Percentiles rank a stretch among this genome's conserved stretches.
Evolutionary conservation across 2,888 invertebrate species (phyloP).

Genomic region (Apodemia zela): DNA sequence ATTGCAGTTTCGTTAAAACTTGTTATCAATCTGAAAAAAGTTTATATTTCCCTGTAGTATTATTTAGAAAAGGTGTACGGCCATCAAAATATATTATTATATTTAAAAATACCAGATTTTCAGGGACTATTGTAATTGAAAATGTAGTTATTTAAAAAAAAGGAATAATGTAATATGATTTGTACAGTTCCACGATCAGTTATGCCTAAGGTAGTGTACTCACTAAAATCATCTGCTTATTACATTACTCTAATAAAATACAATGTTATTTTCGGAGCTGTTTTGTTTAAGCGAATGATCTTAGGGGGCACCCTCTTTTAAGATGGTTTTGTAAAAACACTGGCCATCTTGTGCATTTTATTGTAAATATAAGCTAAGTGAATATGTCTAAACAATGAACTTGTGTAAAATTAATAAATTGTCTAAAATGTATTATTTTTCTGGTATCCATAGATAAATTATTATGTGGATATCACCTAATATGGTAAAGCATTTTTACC

Average conservation of each 20-base stretch:
- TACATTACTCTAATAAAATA: too few species aligned
- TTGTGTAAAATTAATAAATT: conserved; percentile 79
- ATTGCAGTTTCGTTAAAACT: too few species aligned
- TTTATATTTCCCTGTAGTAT: too few species aligned
- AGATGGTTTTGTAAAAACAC: conserved; percentile 34
- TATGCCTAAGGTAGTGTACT: too few species aligned
- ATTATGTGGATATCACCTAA: too few species aligned
- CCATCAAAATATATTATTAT: not conserved
- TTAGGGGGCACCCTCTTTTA: not conserved
- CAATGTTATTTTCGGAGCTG: too few species aligned
- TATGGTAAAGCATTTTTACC: too few species aligned
- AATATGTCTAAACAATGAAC: conserved; percentile 68
- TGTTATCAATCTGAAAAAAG: too few species aligned
- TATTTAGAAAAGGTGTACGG: not conserved
- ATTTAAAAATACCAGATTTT: conserved; percentile 13
- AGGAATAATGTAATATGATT: conserved; percentile 23
- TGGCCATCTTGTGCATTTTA: conserved; percentile 66
- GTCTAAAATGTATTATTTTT: conserved; percentile 62
- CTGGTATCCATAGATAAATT: not conserved
- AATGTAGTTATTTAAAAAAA: conserved; percentile 23
- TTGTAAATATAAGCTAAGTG: conserved; percentile 71
- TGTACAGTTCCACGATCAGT: conserved; percentile 27
- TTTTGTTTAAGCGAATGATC: too few species aligned
- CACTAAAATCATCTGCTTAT: too few species aligned
- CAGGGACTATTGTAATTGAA: not conserved